These are phyloP conservation scores for Lanius collurio DNA, from an alignment of 2,113 vertebrate species.

Conservation along the genomic window DNA sequence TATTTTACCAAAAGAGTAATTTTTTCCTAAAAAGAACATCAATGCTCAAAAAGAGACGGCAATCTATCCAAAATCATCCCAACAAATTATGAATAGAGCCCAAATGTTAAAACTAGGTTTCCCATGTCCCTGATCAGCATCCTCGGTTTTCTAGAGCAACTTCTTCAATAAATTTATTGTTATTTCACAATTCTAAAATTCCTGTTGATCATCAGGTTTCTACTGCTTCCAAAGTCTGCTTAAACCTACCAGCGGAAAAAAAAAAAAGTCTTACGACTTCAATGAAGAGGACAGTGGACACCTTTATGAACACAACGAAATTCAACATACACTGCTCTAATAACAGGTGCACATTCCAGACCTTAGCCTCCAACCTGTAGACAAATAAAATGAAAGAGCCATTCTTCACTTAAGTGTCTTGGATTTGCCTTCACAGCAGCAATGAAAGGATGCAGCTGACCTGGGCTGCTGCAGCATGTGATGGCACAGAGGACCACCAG, in stretches of 20 bases:
- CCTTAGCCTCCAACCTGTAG: neutral
- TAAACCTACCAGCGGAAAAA: neutral
- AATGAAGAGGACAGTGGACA: neutral
- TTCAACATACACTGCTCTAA: neutral
- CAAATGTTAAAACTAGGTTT: neutral
- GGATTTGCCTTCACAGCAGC: neutral
- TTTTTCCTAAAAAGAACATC: neutral
- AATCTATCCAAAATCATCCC: neutral
- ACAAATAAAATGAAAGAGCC: neutral
- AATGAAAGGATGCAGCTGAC: fast-evolving
- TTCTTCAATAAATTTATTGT: neutral
- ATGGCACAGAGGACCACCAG: neutral
- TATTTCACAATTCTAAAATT: neutral
- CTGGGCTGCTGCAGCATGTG: neutral
- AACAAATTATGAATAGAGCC: neutral
- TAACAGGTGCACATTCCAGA: neutral
- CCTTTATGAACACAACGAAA: neutral
- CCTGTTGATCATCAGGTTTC: neutral
- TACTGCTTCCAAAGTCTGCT: neutral
- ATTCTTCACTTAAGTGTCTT: neutral
- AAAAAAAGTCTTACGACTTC: neutral
- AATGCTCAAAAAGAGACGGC: neutral
- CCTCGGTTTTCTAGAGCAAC: neutral
- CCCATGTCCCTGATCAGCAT: neutral
- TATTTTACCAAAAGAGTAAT: neutral